Percentiles rank a stretch among this genome's conserved stretches.
These are phyloP conservation scores for Lypha dubia DNA, from an alignment of 2,888 invertebrate species.

Conservation along the genomic window DNA sequence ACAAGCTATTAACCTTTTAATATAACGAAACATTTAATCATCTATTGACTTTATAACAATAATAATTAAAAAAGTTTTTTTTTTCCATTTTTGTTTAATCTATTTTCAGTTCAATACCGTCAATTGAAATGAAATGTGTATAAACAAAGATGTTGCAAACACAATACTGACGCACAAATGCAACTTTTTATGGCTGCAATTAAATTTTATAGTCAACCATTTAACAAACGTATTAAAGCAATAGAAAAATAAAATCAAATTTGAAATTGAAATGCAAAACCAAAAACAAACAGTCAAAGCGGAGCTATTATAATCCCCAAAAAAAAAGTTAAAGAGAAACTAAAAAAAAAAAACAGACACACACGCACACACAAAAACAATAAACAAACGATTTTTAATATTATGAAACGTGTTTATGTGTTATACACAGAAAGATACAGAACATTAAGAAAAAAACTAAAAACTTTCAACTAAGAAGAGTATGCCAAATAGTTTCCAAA, in stretches of 20 bases:
- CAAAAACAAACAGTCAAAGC: neutral
- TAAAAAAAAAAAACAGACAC: slow-evolving; percentile 19
- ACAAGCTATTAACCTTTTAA: slow-evolving; percentile 10
- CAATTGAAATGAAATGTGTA: slow-evolving; percentile 30
- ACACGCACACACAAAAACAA: no score
- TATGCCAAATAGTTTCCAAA: neutral
- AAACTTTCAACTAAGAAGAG: neutral
- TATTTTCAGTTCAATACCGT: slow-evolving; percentile 42
- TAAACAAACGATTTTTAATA: slow-evolving; percentile 39
- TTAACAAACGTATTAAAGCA: slow-evolving; percentile 38
- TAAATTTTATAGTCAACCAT: slow-evolving; percentile 54
- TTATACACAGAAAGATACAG: neutral
- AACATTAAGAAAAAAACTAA: neutral
- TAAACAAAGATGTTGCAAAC: slow-evolving; percentile 15
- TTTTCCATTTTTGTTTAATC: slow-evolving; percentile 2
- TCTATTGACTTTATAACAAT: neutral
- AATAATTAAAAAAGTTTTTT: slow-evolving; percentile 4
- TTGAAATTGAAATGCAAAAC: slow-evolving; percentile 36
- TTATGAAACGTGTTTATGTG: slow-evolving; percentile 51
- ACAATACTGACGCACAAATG: slow-evolving; percentile 20
- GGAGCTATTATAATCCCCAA: neutral
- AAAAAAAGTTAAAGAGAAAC: neutral
- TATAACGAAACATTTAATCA: neutral
- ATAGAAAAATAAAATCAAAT: slow-evolving; percentile 2
- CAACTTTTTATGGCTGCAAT: slow-evolving; percentile 44